These are phyloP conservation scores for Equus quagga DNA, from an alignment of 2,113 vertebrate species.

Conservation along the genomic window DNA sequence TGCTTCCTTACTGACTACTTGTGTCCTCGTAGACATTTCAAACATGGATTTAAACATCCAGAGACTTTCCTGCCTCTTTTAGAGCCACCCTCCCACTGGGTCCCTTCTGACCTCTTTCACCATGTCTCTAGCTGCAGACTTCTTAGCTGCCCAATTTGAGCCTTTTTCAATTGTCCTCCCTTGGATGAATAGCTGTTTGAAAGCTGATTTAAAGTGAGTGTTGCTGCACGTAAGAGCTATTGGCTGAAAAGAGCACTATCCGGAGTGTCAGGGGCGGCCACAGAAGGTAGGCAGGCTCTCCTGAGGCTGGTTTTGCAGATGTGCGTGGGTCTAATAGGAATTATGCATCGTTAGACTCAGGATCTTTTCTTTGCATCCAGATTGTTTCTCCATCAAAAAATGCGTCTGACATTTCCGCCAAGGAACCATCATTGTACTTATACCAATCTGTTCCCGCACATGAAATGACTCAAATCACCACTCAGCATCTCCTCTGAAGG, in stretches of 20 bases:
- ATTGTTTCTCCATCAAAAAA: background rate
- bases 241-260: background rate
- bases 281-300: slow-evolving; percentile 30
- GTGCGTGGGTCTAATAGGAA: background rate
- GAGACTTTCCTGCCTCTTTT: background rate
- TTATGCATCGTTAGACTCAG: slow-evolving; percentile 35
- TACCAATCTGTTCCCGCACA: slow-evolving; percentile 23
- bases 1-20: background rate
- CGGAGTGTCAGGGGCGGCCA: background rate
- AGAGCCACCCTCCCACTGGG: background rate
- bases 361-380: slow-evolving; percentile 14
- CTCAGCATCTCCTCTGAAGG: slow-evolving; percentile 33
- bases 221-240: slow-evolving; percentile 45
- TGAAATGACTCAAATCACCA: slow-evolving; percentile 26
- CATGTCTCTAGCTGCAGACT: background rate
- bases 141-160: background rate
- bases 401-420: slow-evolving; percentile 24
- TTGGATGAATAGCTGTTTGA: slow-evolving; percentile 60
- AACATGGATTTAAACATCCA: background rate
- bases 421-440: background rate
- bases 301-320: slow-evolving; percentile 35
- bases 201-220: slow-evolving; percentile 74
- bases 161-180: slow-evolving; percentile 28
- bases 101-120: background rate
- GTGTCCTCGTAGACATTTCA: background rate